Evolutionary conservation across 2,113 vertebrate genomes (phyloP).

Genomic region (Alectura lathami): DNA sequence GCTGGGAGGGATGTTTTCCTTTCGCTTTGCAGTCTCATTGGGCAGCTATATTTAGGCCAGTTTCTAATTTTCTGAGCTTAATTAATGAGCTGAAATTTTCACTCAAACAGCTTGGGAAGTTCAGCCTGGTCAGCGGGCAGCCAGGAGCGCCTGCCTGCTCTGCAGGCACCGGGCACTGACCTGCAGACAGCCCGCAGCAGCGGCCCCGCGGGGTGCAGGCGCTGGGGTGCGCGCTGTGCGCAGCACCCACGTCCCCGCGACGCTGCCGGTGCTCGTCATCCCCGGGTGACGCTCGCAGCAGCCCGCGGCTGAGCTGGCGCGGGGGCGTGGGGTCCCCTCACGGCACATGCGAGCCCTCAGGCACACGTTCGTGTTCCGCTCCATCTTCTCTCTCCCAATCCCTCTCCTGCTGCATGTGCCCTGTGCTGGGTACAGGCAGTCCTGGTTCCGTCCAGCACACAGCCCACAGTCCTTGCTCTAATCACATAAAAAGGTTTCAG

Average conservation of each 20-base stretch:
- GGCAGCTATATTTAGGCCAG: conserved; percentile 45
- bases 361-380: accelerated
- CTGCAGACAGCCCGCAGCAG: not conserved
- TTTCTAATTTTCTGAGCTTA: conserved; percentile 47
- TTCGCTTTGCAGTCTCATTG: not conserved
- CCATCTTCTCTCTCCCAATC: accelerated
- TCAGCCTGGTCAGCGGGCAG: conserved; percentile 24
- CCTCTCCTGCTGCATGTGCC: accelerated
- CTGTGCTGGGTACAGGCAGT: not conserved
- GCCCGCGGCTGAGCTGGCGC: accelerated
- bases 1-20: conserved; percentile 1
- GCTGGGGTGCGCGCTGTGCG: accelerated
- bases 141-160: not conserved
- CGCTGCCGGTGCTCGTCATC: accelerated
- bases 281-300: accelerated
- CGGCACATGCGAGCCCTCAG: accelerated
- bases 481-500: not conserved
- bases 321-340: accelerated
- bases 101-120: not conserved
- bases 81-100: conserved; percentile 54
- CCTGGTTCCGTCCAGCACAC: accelerated
- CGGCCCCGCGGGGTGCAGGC: not conserved
- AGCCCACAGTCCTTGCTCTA: accelerated
- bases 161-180: not conserved
- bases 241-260: accelerated